Evolutionary conservation across 2,113 vertebrate species (phyloP).

Genomic region (Hippocampus guttulatus): DNA sequence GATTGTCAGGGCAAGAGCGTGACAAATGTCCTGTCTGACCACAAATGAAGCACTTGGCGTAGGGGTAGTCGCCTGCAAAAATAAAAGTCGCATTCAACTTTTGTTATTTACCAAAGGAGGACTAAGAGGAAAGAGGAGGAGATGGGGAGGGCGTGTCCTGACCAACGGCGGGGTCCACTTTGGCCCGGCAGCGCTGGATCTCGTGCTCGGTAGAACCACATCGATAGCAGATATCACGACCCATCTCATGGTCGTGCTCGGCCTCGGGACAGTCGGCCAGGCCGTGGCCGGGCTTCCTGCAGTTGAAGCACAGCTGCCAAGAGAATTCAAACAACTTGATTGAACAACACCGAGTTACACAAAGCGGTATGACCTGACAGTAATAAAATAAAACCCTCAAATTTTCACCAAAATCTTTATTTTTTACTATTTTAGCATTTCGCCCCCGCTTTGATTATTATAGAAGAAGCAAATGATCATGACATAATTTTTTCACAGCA

Average conservation of each 20-base stretch:
- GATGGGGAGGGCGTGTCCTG: slow-evolving; percentile 15
- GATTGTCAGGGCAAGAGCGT: slow-evolving; percentile 88
- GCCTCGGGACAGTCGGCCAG: slow-evolving; percentile 88
- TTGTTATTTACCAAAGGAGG: not conserved
- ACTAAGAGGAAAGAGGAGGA: not conserved
- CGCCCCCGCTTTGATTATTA: too few relatives aligned
- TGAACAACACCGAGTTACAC: too few relatives aligned
- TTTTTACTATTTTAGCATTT: too few relatives aligned
- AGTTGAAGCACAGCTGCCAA: slow-evolving; percentile 91
- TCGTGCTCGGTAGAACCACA: slow-evolving; percentile 96
- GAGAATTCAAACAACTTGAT: not conserved
- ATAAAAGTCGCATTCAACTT: not conserved
- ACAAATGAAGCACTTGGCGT: slow-evolving; percentile 96
- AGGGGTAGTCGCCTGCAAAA: slow-evolving; percentile 85
- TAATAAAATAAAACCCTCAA: too few relatives aligned
- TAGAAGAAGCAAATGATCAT: too few relatives aligned
- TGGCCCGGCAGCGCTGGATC: slow-evolving; percentile 82
- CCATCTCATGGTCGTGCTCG: slow-evolving; percentile 83
- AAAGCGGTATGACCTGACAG: too few relatives aligned
- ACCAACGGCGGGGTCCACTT: slow-evolving; percentile 88
- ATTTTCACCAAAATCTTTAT: too few relatives aligned
- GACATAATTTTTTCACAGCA: too few relatives aligned
- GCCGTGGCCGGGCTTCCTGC: slow-evolving; percentile 88
- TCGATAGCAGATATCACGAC: slow-evolving; percentile 88
- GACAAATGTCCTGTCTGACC: slow-evolving; percentile 89